Base-by-base conservation (phyloP, 2,888 invertebrate genomes). In the Drosophila borborema region DNA sequence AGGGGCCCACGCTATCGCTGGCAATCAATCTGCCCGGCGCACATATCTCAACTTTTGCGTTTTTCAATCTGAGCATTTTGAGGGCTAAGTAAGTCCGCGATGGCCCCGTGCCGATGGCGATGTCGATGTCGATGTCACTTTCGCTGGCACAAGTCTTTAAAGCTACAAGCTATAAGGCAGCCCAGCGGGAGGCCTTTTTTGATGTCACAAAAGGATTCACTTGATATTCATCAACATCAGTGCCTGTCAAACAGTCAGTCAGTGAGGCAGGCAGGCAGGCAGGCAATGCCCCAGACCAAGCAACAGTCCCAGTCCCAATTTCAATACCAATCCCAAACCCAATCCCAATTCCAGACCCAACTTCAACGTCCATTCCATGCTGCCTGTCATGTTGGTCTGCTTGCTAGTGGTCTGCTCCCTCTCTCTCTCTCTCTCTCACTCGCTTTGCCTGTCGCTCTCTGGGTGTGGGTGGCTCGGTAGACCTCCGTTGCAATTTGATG, bases 141-240 rank as follows among this genome's bases (percentile, higher is more conserved):
- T 85, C 90, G 88, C 90, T 85, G 90, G 72, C 85, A 75, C 55
- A 65, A 62, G 74, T 78, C 67, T 81, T 81, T 72, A 86, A 82
- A 74, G 87, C 74, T 53, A 49, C 61, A 61, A 66, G 64, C 65
- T 20, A 58, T 64, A 61, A 34, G 72, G 66, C 84, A 55, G 73
- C 89, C 88, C 84, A 89, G 90, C 88, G 84, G 84, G 84, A 84
- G 89, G 89, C 82, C 85, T 74, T 82, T 88, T 89, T 86, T 81
- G 90, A 90, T 90, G 90, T 91, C 89, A 90, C 92, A 92, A 92
- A 92, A 92, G 92, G 92, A 92, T 92, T 92, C 92, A 92, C 92
- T 92, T 92, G 91, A 92, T 92, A 92, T 92, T 91, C 92, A 92
- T 92, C 92, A 92, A 90, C 92, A 91, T 92, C 92, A 92, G 88